Evolutionary conservation across 2,113 vertebrate genomes (phyloP).

Genomic region (Noturus placidus): DNA sequence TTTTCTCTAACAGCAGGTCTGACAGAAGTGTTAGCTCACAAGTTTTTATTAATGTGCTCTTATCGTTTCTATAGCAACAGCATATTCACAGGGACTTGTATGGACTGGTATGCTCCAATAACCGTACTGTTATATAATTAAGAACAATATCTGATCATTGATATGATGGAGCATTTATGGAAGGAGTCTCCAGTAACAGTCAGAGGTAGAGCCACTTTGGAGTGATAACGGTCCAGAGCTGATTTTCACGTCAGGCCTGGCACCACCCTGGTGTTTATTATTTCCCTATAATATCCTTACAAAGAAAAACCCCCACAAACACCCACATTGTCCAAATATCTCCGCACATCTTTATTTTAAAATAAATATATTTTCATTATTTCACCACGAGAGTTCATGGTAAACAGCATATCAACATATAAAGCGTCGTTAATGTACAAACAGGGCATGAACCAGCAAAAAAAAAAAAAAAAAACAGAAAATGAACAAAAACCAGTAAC

Average conservation of each 20-base stretch:
- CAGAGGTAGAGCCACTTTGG: no score
- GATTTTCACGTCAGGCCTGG: neutral
- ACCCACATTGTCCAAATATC: slow-evolving; percentile 6
- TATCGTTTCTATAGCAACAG: neutral
- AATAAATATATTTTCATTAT: slow-evolving; percentile 99
- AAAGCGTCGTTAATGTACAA: slow-evolving; percentile 98
- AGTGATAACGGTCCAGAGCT: neutral
- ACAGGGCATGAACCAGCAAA: slow-evolving; percentile 75
- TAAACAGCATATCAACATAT: slow-evolving; percentile 98
- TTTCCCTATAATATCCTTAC: neutral
- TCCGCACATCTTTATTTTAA: slow-evolving; percentile 73
- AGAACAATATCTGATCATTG: neutral
- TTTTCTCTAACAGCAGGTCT: neutral
- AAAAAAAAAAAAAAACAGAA: slow-evolving; percentile 81
- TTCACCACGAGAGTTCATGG: slow-evolving; percentile 96
- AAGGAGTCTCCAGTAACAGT: neutral
- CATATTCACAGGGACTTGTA: neutral
- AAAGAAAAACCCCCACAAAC: neutral
- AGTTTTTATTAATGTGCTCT: neutral
- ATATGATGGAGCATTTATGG: neutral
- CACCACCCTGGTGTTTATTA: neutral
- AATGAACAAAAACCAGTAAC: slow-evolving; percentile 70
- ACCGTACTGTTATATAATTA: neutral
- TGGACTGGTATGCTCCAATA: no score
- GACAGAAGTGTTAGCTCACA: neutral